Percentiles rank a stretch among this genome's conserved stretches.
Evolutionary conservation across 1,140 invertebrate species (phyloP).

Genomic region (Globodera rostochiensis): DNA sequence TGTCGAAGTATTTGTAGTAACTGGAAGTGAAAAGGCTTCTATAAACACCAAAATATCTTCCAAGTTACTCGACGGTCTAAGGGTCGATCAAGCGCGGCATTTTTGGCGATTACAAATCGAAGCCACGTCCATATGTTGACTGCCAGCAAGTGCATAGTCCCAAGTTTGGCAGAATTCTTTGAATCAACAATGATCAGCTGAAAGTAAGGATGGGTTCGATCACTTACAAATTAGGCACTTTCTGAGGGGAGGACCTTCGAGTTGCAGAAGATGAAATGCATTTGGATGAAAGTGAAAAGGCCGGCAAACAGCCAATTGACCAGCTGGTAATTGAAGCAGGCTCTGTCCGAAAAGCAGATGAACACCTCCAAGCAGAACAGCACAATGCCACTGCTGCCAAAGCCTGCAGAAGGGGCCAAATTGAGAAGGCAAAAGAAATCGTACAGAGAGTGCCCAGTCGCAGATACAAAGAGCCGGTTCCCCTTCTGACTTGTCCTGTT

Average conservation of each 20-base stretch:
- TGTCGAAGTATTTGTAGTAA: not conserved
- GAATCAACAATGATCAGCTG: conserved; percentile 56
- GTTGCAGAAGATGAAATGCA: conserved; percentile 66
- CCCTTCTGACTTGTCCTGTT: conserved; percentile 39
- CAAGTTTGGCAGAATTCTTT: conserved; percentile 61
- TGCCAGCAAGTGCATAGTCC: conserved; percentile 64
- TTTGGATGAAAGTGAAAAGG: conserved; percentile 64
- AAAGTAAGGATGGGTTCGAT: conserved; percentile 10
- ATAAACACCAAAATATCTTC: not conserved
- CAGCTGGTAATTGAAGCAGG: conserved; percentile 50
- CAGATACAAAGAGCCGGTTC: conserved; percentile 23
- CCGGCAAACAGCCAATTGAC: conserved; percentile 57
- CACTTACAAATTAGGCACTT: not conserved
- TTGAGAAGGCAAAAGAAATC: not conserved
- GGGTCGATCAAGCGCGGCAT: conserved; percentile 36
- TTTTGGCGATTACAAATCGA: conserved; percentile 62
- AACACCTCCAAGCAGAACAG: conserved; percentile 64
- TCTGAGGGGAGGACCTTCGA: conserved; percentile 56
- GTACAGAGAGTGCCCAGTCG: conserved; percentile 28
- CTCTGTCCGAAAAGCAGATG: conserved; percentile 51
- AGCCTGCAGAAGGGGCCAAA: conserved; percentile 44
- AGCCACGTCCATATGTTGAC: conserved; percentile 65
- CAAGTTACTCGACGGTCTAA: not conserved
- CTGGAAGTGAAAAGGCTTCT: not conserved
- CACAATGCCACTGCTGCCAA: conserved; percentile 62